Percentiles rank a stretch among this genome's conserved stretches.
These are phyloP conservation scores for Augochlora pura DNA, from an alignment of 1,140 invertebrate species.

Conservation along the genomic window DNA sequence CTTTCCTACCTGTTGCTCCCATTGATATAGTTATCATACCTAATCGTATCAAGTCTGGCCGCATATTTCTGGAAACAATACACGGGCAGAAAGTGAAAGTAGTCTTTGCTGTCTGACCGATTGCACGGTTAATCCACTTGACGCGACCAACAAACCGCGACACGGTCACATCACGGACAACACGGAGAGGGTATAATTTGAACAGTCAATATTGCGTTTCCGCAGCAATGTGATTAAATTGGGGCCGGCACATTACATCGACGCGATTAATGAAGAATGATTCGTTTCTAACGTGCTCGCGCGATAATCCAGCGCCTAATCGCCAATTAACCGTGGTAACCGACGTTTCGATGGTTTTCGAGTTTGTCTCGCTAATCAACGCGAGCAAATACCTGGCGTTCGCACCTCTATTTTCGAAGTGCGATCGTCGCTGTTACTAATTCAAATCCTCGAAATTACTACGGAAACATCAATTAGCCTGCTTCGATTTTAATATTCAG, in stretches of 20 bases:
- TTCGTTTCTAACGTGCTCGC: constrained; percentile 1
- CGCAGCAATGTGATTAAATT: constrained; percentile 19
- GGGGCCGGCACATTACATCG: neutral
- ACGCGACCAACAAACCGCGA: neutral
- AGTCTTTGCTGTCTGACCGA: neutral
- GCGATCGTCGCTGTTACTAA: no score
- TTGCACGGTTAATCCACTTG: neutral
- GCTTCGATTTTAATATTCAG: no score
- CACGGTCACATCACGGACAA: neutral
- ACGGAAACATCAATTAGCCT: no score
- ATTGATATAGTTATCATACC: no score
- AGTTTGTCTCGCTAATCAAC: no score
- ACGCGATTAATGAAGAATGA: constrained; percentile 26
- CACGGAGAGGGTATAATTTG: constrained; percentile 14
- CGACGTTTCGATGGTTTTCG: no score
- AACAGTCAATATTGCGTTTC: constrained; percentile 9
- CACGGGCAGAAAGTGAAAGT: neutral
- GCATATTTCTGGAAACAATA: neutral
- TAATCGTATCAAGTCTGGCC: no score
- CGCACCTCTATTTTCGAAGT: no score
- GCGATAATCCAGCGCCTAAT: neutral
- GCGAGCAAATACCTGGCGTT: no score
- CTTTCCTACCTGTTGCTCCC: no score
- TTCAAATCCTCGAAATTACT: no score
- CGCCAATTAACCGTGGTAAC: no score